Conservation (phyloP, 2,797 vertebrate genomes). For the Anguilla anguilla region DNA sequence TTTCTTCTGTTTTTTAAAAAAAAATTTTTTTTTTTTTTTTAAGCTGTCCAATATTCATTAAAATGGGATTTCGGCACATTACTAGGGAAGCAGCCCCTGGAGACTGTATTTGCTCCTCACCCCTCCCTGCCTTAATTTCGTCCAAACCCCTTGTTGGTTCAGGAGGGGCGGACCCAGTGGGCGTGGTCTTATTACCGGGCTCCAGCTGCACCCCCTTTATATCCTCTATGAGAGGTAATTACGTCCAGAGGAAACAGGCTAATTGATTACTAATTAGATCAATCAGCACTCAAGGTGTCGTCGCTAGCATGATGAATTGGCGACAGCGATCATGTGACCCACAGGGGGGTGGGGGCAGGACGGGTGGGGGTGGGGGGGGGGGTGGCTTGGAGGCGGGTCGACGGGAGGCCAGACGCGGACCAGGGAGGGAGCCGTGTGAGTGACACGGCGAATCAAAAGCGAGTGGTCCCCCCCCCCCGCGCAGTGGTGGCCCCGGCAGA, state of each 20-base stretch:
- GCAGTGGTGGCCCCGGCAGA: constrained; percentile 72
- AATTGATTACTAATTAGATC: constrained; percentile 99
- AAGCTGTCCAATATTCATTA: constrained; percentile 82
- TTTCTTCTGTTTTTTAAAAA: neutral
- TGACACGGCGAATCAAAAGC: constrained; percentile 73
- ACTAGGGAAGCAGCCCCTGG: constrained; percentile 74
- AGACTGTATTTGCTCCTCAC: constrained; percentile 79
- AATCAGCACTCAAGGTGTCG: constrained; percentile 90
- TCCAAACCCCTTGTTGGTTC: constrained; percentile 70
- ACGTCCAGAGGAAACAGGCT: constrained; percentile 99
- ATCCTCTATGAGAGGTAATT: constrained; percentile 98
- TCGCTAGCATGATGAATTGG: constrained; percentile 91
- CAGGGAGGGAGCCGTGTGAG: constrained; percentile 13
- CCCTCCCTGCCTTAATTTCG: constrained; percentile 78
- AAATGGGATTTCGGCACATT: constrained; percentile 82
- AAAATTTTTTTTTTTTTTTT: constrained; percentile 33
- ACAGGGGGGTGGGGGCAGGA: neutral
- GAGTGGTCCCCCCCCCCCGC: constrained; percentile 70
- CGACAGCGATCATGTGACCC: constrained; percentile 75
- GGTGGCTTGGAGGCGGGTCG: neutral
- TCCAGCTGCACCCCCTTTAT: constrained; percentile 93
- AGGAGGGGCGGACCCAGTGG: constrained; percentile 68
- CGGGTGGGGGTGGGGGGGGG: neutral
- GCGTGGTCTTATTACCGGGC: constrained; percentile 89
- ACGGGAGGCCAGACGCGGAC: constrained; percentile 39